Base-by-base conservation (phyloP, 2,888 invertebrate genomes). In the Helleia helle region DNA sequence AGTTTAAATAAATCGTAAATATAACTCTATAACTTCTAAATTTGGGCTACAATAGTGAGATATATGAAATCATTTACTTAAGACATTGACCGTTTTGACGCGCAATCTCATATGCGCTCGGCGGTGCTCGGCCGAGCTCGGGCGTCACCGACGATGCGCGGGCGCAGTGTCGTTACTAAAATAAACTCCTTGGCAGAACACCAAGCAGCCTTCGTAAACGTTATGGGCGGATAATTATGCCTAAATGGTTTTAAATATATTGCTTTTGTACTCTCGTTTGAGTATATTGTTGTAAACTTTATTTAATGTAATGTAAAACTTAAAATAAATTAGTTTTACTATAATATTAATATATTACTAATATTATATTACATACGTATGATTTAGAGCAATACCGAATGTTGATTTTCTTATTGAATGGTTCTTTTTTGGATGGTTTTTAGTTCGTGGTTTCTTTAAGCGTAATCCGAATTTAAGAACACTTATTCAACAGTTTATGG, bases 161-260 rank as follows among this genome's bases (percentile, higher is more conserved):
- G 43, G 61, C 68, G 68, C 71, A 79, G 77, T 79, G 79, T 79
- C 77, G 77, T 75, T 79, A 77, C 75, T 72, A 74, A 81, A 81
- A 83, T 83, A 83, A 80, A 79, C 71, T 79, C 79, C 79, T 81
- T 83, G 83, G 83, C 83, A 83, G 64, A 71, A 65, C 63, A 79
- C 69, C 83, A 81, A 81, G 72, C 69, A 81, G 80, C 79, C 80
- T 83, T 80, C 75, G 75, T 59, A 50, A 52, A 59, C 61, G 75
- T 74, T 79, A 79, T 79, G 71, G 75, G 71, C 76, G 70, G 69
- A 56, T 34, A 5, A 34, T 34, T 18, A 7, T 22, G 7, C 12
- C 12, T 11, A 6, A n/a, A 17, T 31, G 11, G 18, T 12, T 26
- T 34, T 7, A 22, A 22, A 18, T 11, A 34, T 7, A 7, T 34